Percentiles rank a stretch among this genome's conserved stretches.
These are phyloP conservation scores for Periophthalmus modestus DNA, from an alignment of 2,113 vertebrate genomes.

Conservation along the genomic window DNA sequence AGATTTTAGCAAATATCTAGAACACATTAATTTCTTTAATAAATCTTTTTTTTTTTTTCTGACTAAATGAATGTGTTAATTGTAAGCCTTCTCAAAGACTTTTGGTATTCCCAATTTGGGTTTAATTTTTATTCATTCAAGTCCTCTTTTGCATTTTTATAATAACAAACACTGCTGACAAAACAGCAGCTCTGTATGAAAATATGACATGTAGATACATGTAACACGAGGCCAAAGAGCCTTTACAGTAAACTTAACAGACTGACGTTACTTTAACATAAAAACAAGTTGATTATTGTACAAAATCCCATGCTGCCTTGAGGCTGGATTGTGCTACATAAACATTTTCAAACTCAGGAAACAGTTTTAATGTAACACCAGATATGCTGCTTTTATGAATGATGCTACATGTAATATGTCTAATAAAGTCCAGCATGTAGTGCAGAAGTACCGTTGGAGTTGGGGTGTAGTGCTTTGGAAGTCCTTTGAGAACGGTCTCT, in stretches of 20 bases:
- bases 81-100: constrained; percentile 58
- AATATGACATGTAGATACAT: constrained; percentile 64
- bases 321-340: constrained; percentile 71
- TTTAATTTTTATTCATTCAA: constrained; percentile 37
- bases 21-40: constrained; percentile 46
- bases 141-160: constrained; percentile 31
- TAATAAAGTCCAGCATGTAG: constrained; percentile 43
- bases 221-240: constrained; percentile 62
- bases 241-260: constrained; percentile 47
- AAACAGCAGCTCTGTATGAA: constrained; percentile 46
- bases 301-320: constrained; percentile 60
- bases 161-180: constrained; percentile 4
- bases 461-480: constrained; percentile 49
- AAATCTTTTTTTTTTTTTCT: constrained; percentile 45
- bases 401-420: constrained; percentile 52
- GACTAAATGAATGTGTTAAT: constrained; percentile 39
- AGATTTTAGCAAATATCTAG: constrained; percentile 59
- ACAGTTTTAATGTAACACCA: constrained; percentile 14
- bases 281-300: constrained; percentile 44
- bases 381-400: constrained; percentile 38
- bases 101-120: constrained; percentile 59
- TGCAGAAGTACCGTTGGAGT: constrained; percentile 52
- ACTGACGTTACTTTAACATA: constrained; percentile 55
- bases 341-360: constrained; percentile 47
- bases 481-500: not conserved